Evolutionary conservation across 2,888 invertebrate species (phyloP).

Genomic region (Lasioglossum morio): DNA sequence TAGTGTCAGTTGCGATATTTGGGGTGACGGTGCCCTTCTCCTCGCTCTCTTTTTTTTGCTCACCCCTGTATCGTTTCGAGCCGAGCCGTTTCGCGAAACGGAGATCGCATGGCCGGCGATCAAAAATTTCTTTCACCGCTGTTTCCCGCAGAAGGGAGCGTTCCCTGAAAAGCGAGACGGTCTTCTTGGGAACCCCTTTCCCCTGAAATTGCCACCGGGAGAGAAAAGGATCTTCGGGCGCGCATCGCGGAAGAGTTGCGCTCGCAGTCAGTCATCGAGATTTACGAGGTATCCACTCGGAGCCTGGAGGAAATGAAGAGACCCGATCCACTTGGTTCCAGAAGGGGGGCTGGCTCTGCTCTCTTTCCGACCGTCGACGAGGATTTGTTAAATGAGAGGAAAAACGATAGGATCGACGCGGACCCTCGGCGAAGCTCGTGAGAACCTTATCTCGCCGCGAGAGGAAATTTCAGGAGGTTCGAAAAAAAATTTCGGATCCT

Average conservation of each 20-base stretch:
- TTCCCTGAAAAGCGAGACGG: conserved; percentile 24
- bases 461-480: background rate
- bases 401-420: conserved; percentile 42
- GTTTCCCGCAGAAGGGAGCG: conserved; percentile 26
- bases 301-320: conserved; percentile 63
- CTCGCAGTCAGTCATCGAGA: conserved; percentile 59
- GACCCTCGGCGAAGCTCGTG: conserved; percentile 25
- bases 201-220: conserved; percentile 26
- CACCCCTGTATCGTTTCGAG: conserved; percentile 17
- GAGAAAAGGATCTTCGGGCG: conserved; percentile 32
- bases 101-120: conserved; percentile 55
- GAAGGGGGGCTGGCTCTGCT: background rate
- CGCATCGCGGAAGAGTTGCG: conserved; percentile 56
- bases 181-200: conserved; percentile 61
- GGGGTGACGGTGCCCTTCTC: conserved; percentile 67
- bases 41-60: conserved; percentile 12
- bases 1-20: conserved; percentile 82
- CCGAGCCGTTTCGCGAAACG: conserved; percentile 57
- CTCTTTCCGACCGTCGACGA: conserved; percentile 29
- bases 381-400: conserved; percentile 60
- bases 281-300: conserved; percentile 65
- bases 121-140: conserved; percentile 45
- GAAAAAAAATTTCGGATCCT: background rate
- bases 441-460: conserved; percentile 42
- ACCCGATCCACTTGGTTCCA: conserved; percentile 47